These are phyloP conservation scores for Lamellibrachia luymesi DNA, from an alignment of 1,140 invertebrate species.

Conservation along the genomic window DNA sequence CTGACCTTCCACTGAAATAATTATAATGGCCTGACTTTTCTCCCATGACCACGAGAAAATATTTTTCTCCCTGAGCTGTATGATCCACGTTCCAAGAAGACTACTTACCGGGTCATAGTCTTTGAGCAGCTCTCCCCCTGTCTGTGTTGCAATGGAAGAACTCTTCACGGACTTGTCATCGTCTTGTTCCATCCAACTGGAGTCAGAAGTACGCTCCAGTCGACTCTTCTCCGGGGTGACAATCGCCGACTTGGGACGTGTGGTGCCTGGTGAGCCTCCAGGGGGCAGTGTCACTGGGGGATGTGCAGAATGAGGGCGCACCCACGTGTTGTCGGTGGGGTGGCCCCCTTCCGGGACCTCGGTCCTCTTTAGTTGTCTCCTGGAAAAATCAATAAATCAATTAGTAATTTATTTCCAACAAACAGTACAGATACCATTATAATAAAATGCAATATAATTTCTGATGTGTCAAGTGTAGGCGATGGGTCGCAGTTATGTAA, in stretches of 20 bases:
- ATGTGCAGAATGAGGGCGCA: constrained; percentile 7
- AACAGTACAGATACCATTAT: too few species aligned
- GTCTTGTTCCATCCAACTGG: neutral
- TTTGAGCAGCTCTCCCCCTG: constrained; percentile 37
- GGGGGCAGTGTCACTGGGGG: neutral
- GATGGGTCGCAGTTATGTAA: too few species aligned
- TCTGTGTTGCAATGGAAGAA: constrained; percentile 37
- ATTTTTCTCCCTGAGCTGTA: too few species aligned
- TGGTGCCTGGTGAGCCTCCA: constrained; percentile 21
- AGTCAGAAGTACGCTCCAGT: neutral
- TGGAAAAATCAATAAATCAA: neutral
- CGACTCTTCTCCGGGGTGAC: constrained; percentile 13
- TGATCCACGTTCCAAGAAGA: neutral
- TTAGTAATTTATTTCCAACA: too few species aligned
- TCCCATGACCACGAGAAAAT: too few species aligned
- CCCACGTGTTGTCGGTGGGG: neutral
- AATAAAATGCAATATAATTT: too few species aligned
- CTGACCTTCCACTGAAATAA: too few species aligned
- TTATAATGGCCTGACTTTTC: too few species aligned
- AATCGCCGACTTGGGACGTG: constrained; percentile 33
- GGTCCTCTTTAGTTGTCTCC: neutral
- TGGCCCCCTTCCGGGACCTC: neutral
- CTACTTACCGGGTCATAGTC: constrained; percentile 43
- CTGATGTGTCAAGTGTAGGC: too few species aligned
- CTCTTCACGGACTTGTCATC: neutral